A percentile compares a stretch with the other conserved stretches of the same genome.
Conservation (phyloP, 2,113 vertebrate species). For the Zosterops japonicus region DNA sequence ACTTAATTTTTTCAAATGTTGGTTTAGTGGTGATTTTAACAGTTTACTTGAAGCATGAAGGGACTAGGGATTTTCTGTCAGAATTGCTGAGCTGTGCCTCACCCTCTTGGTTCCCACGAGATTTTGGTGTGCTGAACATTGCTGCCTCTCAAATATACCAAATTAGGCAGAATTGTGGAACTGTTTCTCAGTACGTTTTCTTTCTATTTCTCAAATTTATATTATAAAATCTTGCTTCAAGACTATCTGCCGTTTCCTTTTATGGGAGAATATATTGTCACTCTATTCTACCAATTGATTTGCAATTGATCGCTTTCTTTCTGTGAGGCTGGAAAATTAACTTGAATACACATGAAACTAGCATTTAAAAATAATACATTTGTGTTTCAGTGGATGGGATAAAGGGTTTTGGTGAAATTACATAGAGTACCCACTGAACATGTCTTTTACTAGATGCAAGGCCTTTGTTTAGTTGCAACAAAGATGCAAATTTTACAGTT, state of each 20-base stretch:
- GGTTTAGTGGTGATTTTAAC: background rate
- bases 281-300: background rate
- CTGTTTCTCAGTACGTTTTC: background rate
- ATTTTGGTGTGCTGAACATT: background rate
- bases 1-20: background rate
- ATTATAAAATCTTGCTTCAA: background rate
- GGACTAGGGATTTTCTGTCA: background rate
- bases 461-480: background rate
- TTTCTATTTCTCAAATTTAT: background rate
- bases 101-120: background rate
- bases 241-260: background rate
- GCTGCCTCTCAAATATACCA: background rate
- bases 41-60: background rate
- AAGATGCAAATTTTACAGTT: background rate
- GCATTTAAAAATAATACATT: background rate
- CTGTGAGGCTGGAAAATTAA: background rate
- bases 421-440: background rate
- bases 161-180: background rate
- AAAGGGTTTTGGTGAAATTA: background rate
- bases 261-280: background rate
- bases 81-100: background rate
- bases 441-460: background rate
- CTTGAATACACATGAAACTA: background rate
- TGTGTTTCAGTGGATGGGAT: background rate
- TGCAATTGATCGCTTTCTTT: background rate